These are phyloP conservation scores for Zelostemma sp. DNA, from an alignment of 1,140 invertebrate species.

Conservation along the genomic window DNA sequence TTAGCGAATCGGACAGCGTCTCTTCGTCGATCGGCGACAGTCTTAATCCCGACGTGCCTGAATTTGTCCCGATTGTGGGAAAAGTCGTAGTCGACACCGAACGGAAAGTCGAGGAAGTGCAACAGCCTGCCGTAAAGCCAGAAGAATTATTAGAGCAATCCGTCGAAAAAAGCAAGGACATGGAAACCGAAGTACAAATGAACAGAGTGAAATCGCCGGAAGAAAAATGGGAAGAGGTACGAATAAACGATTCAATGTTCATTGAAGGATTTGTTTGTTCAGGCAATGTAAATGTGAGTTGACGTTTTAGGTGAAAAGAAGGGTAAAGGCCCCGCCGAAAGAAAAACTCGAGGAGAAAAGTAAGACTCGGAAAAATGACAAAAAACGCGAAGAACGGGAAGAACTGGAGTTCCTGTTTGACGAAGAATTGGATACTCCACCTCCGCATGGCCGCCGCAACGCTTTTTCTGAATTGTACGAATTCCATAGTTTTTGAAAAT, in stretches of 20 bases:
- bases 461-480: slow-evolving; percentile 81
- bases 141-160: slow-evolving; percentile 1
- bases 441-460: slow-evolving; percentile 82
- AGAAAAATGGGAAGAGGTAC: slow-evolving; percentile 72
- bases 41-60: slow-evolving; percentile 88
- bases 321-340: slow-evolving; percentile 66
- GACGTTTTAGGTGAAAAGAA: slow-evolving; percentile 68
- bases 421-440: slow-evolving; percentile 87
- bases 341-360: slow-evolving; percentile 62
- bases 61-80: slow-evolving; percentile 78
- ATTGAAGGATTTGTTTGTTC: slow-evolving; percentile 9
- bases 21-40: slow-evolving; percentile 67
- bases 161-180: slow-evolving; percentile 4
- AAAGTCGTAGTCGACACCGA: background rate
- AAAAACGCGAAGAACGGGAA: slow-evolving; percentile 77
- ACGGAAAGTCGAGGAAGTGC: background rate
- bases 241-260: no score
- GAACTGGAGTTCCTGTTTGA: slow-evolving; percentile 98
- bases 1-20: slow-evolving; percentile 53
- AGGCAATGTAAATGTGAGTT: slow-evolving; percentile 2
- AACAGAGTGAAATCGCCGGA: slow-evolving; percentile 32
- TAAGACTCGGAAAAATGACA: slow-evolving; percentile 60
- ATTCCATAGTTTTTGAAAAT: slow-evolving; percentile 20
- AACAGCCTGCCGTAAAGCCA: background rate
- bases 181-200: slow-evolving; percentile 2